phyloP scores from a whole-genome alignment of 1,140 invertebrate genomes.

The Pogonognathellus flavescens region DNA sequence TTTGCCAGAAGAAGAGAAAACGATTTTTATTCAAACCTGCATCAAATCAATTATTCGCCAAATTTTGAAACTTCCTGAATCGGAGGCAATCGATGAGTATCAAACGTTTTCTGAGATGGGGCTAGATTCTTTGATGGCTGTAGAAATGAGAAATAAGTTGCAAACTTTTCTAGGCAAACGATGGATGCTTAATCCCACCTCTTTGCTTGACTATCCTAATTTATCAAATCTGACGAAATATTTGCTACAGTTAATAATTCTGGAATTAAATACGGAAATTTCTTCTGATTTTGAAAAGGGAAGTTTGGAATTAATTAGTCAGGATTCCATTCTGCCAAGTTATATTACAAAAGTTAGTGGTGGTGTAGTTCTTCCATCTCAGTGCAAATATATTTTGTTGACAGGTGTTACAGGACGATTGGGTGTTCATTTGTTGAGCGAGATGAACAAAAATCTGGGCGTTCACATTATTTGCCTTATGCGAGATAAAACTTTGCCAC shows the following conservation, averaged over 20 bases:
- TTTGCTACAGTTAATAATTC: background rate
- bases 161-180: background rate
- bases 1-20: background rate
- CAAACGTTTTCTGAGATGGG: background rate
- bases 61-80: background rate
- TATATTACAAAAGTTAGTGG: no score
- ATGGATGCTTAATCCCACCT: background rate
- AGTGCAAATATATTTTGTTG: no score
- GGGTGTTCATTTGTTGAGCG: no score
- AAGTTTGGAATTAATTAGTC: no score
- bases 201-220: background rate
- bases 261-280: background rate
- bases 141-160: slow-evolving; percentile 2
- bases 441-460: no score
- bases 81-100: background rate
- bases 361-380: no score
- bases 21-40: background rate
- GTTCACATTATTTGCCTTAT: background rate
- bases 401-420: no score
- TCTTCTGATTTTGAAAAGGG: no score
- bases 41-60: background rate
- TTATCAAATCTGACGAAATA: background rate
- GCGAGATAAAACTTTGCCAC: background rate
- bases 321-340: no score
- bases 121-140: background rate